A percentile compares a stretch with the other conserved stretches of the same genome.
Evolutionary conservation across 2,888 invertebrate species (phyloP).

Genomic region (Antitype chi): DNA sequence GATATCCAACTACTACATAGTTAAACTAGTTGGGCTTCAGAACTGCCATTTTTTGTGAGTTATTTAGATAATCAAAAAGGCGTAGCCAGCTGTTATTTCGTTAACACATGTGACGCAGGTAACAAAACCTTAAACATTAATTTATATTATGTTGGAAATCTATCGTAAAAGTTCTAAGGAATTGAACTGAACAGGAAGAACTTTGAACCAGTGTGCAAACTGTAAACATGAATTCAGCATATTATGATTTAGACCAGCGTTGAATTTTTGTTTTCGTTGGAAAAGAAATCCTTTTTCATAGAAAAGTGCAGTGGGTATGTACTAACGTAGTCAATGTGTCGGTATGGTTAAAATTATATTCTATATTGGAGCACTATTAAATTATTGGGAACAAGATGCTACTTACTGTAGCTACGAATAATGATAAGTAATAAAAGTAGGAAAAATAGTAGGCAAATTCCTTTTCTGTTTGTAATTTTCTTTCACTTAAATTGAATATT

Average conservation of each 20-base stretch:
- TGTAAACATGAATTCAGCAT: too few relatives aligned
- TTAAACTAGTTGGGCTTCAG: not conserved
- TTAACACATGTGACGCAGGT: constrained; percentile 34
- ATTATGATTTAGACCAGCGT: too few relatives aligned
- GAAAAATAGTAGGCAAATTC: rapidly evolving
- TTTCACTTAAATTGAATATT: not conserved
- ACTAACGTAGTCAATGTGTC: too few relatives aligned
- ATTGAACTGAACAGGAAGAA: not conserved
- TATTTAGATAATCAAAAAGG: not conserved
- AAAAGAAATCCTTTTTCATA: too few relatives aligned
- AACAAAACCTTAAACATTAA: constrained; percentile 19
- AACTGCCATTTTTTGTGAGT: not conserved
- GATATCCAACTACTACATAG: too few relatives aligned
- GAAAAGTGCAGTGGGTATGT: too few relatives aligned
- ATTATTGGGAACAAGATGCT: not conserved
- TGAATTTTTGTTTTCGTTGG: too few relatives aligned
- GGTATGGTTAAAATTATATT: too few relatives aligned
- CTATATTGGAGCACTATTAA: too few relatives aligned
- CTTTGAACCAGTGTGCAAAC: too few relatives aligned
- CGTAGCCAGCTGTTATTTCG: constrained; percentile 34
- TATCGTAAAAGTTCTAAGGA: not conserved
- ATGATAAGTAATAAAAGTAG: not conserved
- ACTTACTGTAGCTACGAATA: not conserved
- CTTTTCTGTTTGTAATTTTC: not conserved
- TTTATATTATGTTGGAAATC: not conserved